Conservation (phyloP, 2,888 invertebrate genomes). For the Euplexia lucipara region DNA sequence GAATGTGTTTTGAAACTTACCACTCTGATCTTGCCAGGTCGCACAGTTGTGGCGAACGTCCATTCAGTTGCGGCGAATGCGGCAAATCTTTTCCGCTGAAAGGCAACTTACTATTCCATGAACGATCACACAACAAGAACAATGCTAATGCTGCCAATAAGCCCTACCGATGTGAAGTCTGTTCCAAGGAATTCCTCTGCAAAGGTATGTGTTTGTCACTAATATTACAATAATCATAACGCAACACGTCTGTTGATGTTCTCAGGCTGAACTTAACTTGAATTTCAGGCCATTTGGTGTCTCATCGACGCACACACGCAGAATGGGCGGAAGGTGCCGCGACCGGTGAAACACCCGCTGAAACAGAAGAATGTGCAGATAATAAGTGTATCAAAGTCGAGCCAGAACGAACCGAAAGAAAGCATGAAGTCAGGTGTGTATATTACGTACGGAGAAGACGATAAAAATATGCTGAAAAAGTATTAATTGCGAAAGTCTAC, state of each 20-base stretch:
- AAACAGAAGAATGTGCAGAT: constrained; percentile 78
- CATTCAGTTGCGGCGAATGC: constrained; percentile 96
- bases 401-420: constrained; percentile 76
- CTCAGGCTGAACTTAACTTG: not conserved
- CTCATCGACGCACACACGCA: constrained; percentile 95
- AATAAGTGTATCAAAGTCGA: constrained; percentile 81
- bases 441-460: not conserved
- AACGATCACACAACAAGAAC: constrained; percentile 95
- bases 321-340: constrained; percentile 83
- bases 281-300: constrained; percentile 92
- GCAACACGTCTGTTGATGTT: not conserved
- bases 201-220: constrained; percentile 91
- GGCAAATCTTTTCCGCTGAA: constrained; percentile 96
- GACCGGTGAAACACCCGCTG: constrained; percentile 75
- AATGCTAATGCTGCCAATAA: constrained; percentile 90
- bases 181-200: constrained; percentile 96
- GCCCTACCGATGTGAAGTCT: constrained; percentile 95
- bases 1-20: not conserved
- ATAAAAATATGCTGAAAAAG: not conserved
- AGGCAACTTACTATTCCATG: constrained; percentile 96
- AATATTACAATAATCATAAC: not conserved
- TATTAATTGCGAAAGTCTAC: not conserved
- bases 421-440: constrained; percentile 80
- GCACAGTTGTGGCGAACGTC: constrained; percentile 94
- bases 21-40: constrained; percentile 72